phyloP scores from a whole-genome alignment of 2,888 invertebrate species.

The Conomelus anceps region DNA sequence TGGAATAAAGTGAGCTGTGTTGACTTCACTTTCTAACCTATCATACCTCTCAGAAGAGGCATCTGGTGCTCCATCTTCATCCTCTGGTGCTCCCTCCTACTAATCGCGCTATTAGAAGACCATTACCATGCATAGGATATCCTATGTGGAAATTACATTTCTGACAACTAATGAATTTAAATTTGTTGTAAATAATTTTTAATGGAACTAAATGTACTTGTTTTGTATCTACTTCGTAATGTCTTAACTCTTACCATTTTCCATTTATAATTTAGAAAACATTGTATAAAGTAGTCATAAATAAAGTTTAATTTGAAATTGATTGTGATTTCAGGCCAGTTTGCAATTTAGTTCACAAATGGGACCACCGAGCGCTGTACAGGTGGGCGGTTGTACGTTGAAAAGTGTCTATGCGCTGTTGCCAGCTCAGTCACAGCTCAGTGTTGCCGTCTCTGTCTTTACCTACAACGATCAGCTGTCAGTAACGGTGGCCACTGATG shows the following conservation, averaged over 20 bases:
- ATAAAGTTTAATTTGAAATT: no score
- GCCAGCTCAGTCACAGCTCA: constrained; percentile 45
- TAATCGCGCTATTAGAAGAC: no score
- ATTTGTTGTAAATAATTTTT: no score
- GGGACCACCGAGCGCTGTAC: constrained; percentile 44
- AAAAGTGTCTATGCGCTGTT: constrained; percentile 43
- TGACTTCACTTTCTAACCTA: no score
- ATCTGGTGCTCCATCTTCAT: no score
- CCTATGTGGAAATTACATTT: no score
- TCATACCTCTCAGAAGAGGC: no score
- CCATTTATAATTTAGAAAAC: neutral
- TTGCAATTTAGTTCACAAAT: constrained; percentile 45
- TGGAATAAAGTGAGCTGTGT: no score
- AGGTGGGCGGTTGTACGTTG: constrained; percentile 42
- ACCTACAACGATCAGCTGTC: constrained; percentile 48
- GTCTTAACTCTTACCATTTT: neutral
- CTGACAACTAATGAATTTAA: no score
- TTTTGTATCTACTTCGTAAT: neutral
- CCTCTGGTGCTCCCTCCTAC: no score
- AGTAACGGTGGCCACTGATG: constrained; percentile 45
- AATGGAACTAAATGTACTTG: neutral
- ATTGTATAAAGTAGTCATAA: no score
- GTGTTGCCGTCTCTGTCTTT: constrained; percentile 47
- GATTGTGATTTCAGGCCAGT: constrained; percentile 29
- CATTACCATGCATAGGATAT: no score